Conservation (phyloP, 1,140 invertebrate species). For the Chelonus insularis region DNA sequence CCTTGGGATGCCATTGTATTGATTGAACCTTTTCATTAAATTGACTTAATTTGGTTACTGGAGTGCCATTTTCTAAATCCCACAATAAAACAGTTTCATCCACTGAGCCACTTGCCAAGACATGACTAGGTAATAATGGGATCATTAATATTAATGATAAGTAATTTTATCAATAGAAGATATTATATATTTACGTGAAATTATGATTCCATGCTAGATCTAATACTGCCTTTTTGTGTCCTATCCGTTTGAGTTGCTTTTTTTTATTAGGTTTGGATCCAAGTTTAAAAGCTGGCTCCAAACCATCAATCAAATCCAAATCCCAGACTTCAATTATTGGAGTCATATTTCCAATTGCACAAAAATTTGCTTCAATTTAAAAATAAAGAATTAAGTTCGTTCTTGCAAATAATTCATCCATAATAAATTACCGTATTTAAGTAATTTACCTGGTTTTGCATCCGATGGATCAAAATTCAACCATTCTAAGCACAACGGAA, state of each 20-base stretch:
- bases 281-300: slow-evolving; percentile 83
- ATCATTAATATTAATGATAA: slow-evolving; percentile 28
- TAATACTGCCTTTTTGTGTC: slow-evolving; percentile 90
- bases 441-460: slow-evolving; percentile 62
- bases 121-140: slow-evolving; percentile 69
- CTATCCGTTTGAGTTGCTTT: slow-evolving; percentile 67
- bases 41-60: slow-evolving; percentile 72
- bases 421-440: background rate
- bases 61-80: slow-evolving; percentile 82
- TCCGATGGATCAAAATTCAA: slow-evolving; percentile 78
- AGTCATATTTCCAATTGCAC: slow-evolving; percentile 90
- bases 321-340: slow-evolving; percentile 94
- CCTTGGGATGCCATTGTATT: slow-evolving; percentile 84
- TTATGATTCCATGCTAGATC: slow-evolving; percentile 88
- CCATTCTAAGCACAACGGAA: slow-evolving; percentile 92
- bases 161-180: slow-evolving; percentile 1
- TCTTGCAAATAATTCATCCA: background rate
- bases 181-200: slow-evolving; percentile 54
- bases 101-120: slow-evolving; percentile 89
- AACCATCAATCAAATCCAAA: slow-evolving; percentile 85
- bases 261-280: slow-evolving; percentile 80
- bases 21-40: slow-evolving; percentile 85
- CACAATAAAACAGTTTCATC: slow-evolving; percentile 88
- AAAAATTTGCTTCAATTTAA: slow-evolving; percentile 72
- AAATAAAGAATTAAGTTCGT: slow-evolving; percentile 10